Conservation (phyloP, 2,797 vertebrate genomes). For the Leptoclinus maculatus region DNA sequence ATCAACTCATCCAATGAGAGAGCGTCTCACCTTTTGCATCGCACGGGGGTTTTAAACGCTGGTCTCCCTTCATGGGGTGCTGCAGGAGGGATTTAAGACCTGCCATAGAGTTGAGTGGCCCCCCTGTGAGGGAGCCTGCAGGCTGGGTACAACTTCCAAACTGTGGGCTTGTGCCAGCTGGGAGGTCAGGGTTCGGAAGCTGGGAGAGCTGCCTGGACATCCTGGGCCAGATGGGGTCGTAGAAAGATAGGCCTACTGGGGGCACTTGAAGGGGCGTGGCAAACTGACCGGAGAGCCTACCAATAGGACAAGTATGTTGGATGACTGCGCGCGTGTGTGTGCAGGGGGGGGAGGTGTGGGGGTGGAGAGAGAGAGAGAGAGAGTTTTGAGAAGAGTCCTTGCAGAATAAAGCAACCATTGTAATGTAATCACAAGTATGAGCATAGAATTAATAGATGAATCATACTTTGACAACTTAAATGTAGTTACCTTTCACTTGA, state of each 20-base stretch:
- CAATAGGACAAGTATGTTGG: constrained; percentile 66
- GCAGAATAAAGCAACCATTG: constrained; percentile 47
- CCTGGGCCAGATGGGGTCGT: constrained; percentile 69
- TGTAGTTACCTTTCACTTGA: constrained; percentile 67
- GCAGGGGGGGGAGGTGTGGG: constrained; percentile 7
- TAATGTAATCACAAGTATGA: constrained; percentile 12
- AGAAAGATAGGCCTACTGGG: constrained; percentile 67
- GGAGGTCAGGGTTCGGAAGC: constrained; percentile 85
- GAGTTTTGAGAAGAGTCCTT: constrained; percentile 54
- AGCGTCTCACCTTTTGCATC: constrained; percentile 81
- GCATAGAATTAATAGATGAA: constrained; percentile 8
- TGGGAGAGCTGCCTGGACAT: constrained; percentile 88
- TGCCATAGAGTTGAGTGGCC: constrained; percentile 84
- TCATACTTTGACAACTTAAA: constrained; percentile 20
- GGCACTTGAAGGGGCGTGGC: constrained; percentile 65
- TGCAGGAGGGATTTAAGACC: constrained; percentile 91
- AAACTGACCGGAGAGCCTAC: constrained; percentile 56
- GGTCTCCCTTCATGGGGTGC: constrained; percentile 89
- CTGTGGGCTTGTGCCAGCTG: constrained; percentile 87
- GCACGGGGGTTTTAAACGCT: constrained; percentile 82
- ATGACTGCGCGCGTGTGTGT: constrained; percentile 39
- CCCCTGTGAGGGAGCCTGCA: constrained; percentile 80
- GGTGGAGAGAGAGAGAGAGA: constrained; percentile 28
- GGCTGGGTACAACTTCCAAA: constrained; percentile 83
- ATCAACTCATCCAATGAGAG: background rate